Evolutionary conservation across 2,797 vertebrate genomes (phyloP).

Genomic region (Serranus cabrilla): DNA sequence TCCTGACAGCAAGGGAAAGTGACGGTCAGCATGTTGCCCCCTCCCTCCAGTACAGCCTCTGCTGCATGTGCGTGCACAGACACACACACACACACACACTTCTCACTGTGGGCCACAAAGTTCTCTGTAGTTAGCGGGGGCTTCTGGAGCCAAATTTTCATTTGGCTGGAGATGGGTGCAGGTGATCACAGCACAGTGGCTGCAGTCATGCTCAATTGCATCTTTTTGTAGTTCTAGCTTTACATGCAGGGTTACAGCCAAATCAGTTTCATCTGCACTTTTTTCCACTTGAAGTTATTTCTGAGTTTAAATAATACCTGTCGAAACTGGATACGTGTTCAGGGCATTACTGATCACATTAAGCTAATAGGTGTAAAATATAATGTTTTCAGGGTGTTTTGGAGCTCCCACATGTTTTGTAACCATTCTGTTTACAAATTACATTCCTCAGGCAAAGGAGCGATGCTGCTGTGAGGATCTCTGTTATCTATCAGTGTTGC

Average conservation of each 20-base stretch:
- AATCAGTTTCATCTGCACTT: background rate
- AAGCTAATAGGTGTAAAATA: background rate
- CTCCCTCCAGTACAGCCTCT: conserved; percentile 62
- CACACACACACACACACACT: conserved; percentile 18
- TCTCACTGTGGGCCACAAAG: conserved; percentile 60
- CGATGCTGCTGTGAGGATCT: conserved; percentile 10
- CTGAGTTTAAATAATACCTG: background rate
- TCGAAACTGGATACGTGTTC: background rate
- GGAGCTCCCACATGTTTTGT: conserved; percentile 1
- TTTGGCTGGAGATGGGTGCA: conserved; percentile 45
- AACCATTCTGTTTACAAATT: conserved; percentile 19
- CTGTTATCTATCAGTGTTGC: conserved; percentile 2
- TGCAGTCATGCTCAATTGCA: conserved; percentile 52
- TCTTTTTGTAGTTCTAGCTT: conserved; percentile 22
- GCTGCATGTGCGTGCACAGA: background rate
- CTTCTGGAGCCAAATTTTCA: conserved; percentile 65
- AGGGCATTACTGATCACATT: background rate
- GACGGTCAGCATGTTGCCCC: conserved; percentile 88
- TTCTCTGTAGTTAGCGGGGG: conserved; percentile 70
- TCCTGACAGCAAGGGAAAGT: conserved; percentile 90
- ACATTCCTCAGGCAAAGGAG: conserved; percentile 14
- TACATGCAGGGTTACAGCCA: conserved; percentile 3
- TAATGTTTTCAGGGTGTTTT: background rate
- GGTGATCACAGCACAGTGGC: conserved; percentile 48
- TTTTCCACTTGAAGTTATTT: background rate